Percentiles rank a stretch among this genome's conserved stretches.
Conservation (phyloP, 2,113 vertebrate species). For the Poeciliopsis prolifica region DNA sequence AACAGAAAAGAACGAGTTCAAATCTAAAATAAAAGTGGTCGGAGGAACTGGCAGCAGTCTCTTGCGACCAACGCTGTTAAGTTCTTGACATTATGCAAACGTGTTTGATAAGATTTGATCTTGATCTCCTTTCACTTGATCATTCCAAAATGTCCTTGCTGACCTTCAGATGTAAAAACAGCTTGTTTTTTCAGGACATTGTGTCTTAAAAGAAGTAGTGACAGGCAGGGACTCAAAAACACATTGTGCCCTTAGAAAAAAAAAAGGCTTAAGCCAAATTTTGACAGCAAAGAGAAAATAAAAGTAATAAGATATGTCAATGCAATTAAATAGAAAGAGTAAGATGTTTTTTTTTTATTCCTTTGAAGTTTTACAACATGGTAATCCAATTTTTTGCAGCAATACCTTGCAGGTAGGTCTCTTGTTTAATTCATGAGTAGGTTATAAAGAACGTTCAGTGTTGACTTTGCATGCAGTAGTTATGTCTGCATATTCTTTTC, state of each 20-base stretch:
- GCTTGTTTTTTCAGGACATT: neutral
- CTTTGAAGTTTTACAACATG: neutral
- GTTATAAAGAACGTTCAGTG: neutral
- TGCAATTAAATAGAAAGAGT: neutral
- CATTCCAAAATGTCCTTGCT: neutral
- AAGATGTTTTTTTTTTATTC: neutral
- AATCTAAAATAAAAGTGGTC: neutral
- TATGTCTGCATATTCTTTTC: neutral
- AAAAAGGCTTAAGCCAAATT: neutral
- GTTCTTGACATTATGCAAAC: neutral
- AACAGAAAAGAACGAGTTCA: neutral
- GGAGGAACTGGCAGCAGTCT: neutral
- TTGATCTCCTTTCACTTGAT: neutral
- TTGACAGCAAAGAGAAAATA: neutral
- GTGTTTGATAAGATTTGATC: neutral
- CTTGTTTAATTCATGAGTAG: neutral
- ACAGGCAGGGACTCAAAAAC: neutral
- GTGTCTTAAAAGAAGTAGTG: too few relatives aligned
- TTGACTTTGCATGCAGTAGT: neutral
- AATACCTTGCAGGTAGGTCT: neutral
- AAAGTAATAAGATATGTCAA: neutral
- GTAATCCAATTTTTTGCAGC: neutral
- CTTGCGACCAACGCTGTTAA: neutral
- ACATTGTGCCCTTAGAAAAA: neutral
- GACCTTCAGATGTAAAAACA: neutral